phyloP scores from a whole-genome alignment of 2,113 vertebrate species.

The Macquaria ambigua region DNA sequence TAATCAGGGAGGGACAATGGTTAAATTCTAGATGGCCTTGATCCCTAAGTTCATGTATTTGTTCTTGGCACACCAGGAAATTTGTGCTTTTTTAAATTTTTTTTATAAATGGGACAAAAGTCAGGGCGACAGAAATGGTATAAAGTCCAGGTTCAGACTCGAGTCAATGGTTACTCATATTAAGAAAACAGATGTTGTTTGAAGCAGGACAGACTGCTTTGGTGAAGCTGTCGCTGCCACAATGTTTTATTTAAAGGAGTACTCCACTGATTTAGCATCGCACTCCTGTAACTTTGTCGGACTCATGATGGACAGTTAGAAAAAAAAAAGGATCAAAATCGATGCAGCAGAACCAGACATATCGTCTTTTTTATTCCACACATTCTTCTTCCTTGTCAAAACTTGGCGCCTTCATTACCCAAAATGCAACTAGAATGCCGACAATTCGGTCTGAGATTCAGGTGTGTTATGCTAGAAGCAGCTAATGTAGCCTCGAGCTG shows the following conservation, averaged over 20 bases:
- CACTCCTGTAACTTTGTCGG: too few species aligned
- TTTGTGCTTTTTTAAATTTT: background rate
- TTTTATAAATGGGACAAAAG: constrained; percentile 38
- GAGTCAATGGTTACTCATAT: background rate
- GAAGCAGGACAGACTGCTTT: too few species aligned
- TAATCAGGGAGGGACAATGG: background rate
- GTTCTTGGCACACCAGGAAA: background rate
- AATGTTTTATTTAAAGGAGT: too few species aligned
- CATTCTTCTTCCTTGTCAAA: background rate
- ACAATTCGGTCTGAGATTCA: background rate
- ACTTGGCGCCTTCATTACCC: background rate
- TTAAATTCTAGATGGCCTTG: background rate
- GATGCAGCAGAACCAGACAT: background rate
- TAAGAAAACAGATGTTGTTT: too few species aligned
- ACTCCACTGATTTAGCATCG: background rate
- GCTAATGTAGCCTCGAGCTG: background rate
- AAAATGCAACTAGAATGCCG: background rate
- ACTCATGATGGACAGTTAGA: too few species aligned
- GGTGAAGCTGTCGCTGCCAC: too few species aligned
- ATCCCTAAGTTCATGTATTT: background rate
- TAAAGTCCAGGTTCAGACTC: constrained; percentile 20
- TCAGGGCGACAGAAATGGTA: background rate
- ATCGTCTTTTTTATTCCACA: background rate
- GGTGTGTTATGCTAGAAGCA: background rate
- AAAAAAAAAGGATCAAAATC: too few species aligned